These are phyloP conservation scores for Phyllostomus hastatus DNA, from an alignment of 2,113 vertebrate species.

Conservation along the genomic window DNA sequence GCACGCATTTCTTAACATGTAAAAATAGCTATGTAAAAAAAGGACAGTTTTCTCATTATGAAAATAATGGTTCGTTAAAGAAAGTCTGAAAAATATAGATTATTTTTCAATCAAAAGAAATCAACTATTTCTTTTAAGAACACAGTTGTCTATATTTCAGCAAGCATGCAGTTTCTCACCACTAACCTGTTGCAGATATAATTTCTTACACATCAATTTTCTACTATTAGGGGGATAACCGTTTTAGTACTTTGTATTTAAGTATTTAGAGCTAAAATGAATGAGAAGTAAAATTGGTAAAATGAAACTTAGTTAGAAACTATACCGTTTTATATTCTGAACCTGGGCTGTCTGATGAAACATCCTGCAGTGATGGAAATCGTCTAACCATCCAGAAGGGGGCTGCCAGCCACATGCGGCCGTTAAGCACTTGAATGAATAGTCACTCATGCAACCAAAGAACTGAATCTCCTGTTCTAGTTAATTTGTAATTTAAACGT, in stretches of 20 bases:
- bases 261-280: neutral
- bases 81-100: neutral
- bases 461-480: neutral
- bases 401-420: neutral
- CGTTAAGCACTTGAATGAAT: neutral
- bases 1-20: neutral
- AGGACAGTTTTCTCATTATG: neutral
- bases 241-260: slow-evolving; percentile 5
- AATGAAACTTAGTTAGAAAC: neutral
- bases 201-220: neutral
- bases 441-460: neutral
- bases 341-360: neutral
- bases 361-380: neutral
- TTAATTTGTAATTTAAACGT: slow-evolving; percentile 12
- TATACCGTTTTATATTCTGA: neutral
- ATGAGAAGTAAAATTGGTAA: neutral
- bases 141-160: neutral
- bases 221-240: neutral
- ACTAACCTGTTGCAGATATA: neutral
- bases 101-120: neutral
- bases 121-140: neutral
- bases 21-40: neutral
- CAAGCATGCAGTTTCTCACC: neutral
- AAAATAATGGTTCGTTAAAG: slow-evolving; percentile 2
- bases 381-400: neutral